These are phyloP conservation scores for Gasterosteus aculeatus DNA, from an alignment of 2,113 vertebrate species.

Conservation along the genomic window DNA sequence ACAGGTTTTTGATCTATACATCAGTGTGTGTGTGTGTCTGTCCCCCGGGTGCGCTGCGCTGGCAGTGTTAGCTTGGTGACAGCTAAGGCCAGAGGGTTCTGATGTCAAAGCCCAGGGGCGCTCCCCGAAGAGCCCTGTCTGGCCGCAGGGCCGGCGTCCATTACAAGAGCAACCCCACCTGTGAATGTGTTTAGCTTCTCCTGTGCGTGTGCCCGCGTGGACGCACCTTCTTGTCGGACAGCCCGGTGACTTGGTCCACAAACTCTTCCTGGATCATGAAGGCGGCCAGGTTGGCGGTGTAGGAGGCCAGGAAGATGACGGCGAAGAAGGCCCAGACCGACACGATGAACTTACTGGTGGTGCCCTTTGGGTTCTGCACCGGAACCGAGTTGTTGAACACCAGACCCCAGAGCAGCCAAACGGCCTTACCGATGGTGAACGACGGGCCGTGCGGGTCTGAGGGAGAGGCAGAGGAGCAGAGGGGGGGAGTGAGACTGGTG, in stretches of 20 bases:
- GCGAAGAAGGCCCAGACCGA: slow-evolving; percentile 99
- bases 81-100: slow-evolving; percentile 65
- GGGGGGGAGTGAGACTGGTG: no score
- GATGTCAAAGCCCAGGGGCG: slow-evolving; percentile 59
- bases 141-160: slow-evolving; percentile 70
- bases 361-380: slow-evolving; percentile 97
- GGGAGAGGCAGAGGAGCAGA: neutral
- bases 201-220: slow-evolving; percentile 23
- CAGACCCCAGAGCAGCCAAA: slow-evolving; percentile 98
- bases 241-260: slow-evolving; percentile 97
- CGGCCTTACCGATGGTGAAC: slow-evolving; percentile 96
- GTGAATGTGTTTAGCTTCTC: slow-evolving; percentile 47
- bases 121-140: slow-evolving; percentile 65
- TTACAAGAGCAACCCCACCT: slow-evolving; percentile 64
- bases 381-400: slow-evolving; percentile 99
- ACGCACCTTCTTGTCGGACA: slow-evolving; percentile 97
- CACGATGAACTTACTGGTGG: slow-evolving; percentile 98
- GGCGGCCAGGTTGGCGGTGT: slow-evolving; percentile 97
- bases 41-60: slow-evolving; percentile 58
- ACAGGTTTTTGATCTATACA: slow-evolving; percentile 50
- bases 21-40: slow-evolving; percentile 33
- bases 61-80: slow-evolving; percentile 67
- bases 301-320: slow-evolving; percentile 98
- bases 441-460: slow-evolving; percentile 95
- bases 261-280: slow-evolving; percentile 99